Evolutionary conservation across 1,140 invertebrate species (phyloP).

Genomic region (Bombus vancouverensis): DNA sequence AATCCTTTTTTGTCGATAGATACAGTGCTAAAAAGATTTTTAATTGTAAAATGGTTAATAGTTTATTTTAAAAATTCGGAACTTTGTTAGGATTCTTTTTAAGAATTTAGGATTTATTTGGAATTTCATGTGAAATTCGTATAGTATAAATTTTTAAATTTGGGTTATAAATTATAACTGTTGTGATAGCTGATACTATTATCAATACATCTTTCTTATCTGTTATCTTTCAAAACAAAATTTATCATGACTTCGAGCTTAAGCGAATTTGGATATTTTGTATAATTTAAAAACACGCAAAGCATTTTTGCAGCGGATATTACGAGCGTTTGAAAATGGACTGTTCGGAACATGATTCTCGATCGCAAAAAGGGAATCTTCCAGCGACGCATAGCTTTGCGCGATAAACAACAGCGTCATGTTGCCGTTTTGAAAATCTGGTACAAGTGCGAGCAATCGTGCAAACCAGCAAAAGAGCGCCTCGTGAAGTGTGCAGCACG

Average conservation of each 20-base stretch:
- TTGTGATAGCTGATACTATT: no score
- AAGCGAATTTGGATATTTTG: neutral
- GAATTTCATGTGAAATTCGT: no score
- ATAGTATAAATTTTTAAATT: no score
- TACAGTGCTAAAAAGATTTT: neutral
- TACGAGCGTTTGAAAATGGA: neutral
- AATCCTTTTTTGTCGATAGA: neutral
- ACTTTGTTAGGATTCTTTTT: no score
- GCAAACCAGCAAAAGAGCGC: slow-evolving; percentile 30
- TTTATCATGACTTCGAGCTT: neutral
- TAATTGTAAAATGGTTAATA: no score
- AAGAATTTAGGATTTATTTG: no score
- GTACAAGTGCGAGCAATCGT: slow-evolving; percentile 47
- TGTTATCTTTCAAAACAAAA: no score
- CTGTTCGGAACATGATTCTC: neutral
- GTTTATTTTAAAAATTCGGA: no score
- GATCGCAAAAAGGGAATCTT: slow-evolving; percentile 9
- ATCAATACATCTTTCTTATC: no score
- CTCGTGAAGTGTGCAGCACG: slow-evolving; percentile 45
- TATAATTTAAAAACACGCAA: neutral
- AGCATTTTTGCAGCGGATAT: neutral
- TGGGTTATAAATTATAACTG: no score
- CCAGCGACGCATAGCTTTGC: neutral
- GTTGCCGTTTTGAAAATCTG: slow-evolving; percentile 55
- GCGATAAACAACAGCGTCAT: slow-evolving; percentile 12